phyloP scores from a whole-genome alignment of 1,140 invertebrate genomes.

The Zeugodacus cucurbitae region DNA sequence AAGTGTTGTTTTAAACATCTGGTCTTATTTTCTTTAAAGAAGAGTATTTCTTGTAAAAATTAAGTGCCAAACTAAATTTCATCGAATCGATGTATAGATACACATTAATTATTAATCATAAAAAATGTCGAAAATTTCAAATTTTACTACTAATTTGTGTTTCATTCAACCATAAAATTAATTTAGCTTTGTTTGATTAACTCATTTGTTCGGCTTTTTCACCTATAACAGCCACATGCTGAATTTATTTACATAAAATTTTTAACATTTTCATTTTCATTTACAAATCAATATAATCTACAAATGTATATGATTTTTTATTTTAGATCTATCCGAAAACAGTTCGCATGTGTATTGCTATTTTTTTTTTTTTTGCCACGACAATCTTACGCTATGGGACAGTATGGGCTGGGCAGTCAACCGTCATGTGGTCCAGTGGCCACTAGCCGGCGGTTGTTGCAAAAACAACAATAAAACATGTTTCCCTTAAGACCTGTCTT shows the following conservation, averaged over 20 bases:
- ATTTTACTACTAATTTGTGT: too few species aligned
- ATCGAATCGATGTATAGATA: too few species aligned
- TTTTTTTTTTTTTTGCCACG: neutral
- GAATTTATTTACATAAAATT: neutral
- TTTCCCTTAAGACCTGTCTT: conserved; percentile 14
- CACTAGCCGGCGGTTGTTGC: neutral
- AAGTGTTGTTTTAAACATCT: too few species aligned
- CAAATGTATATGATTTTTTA: neutral
- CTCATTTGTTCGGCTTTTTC: neutral
- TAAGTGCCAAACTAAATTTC: too few species aligned
- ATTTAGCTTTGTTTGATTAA: neutral
- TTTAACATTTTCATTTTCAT: neutral
- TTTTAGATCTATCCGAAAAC: neutral
- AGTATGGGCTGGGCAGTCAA: too few species aligned
- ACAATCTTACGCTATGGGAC: neutral
- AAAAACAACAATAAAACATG: neutral
- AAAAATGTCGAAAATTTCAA: too few species aligned
- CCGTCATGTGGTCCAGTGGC: neutral
- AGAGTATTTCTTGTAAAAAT: too few species aligned
- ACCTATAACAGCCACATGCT: neutral
- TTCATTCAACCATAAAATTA: too few species aligned
- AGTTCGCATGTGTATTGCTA: neutral
- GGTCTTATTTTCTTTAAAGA: too few species aligned
- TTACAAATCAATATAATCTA: neutral
- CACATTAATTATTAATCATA: too few species aligned